Evolutionary conservation across 2,797 vertebrate species (phyloP).

Genomic region (Xenentodon cancila): DNA sequence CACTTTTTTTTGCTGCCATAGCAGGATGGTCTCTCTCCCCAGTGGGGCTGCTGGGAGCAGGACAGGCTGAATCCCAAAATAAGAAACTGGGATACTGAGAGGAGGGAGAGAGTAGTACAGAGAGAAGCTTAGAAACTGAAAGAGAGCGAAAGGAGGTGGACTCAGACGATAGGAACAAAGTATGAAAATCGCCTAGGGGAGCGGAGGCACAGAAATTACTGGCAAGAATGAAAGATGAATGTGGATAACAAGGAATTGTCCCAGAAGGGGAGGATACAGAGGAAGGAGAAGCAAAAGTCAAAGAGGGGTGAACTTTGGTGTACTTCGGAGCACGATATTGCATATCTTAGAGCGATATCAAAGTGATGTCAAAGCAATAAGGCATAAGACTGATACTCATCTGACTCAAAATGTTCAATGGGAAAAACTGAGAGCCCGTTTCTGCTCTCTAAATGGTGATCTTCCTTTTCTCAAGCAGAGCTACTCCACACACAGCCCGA

Average conservation of each 20-base stretch:
- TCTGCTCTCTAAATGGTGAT: not conserved
- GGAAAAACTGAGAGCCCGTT: not conserved
- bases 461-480: not conserved
- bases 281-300: constrained; percentile 54
- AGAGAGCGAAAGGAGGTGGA: constrained; percentile 35
- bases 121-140: not conserved
- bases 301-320: constrained; percentile 48
- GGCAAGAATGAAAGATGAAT: constrained; percentile 70
- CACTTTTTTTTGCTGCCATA: constrained; percentile 47
- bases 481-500: not conserved
- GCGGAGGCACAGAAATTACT: constrained; percentile 65
- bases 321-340: constrained; percentile 34
- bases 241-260: constrained; percentile 48
- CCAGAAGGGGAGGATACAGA: constrained; percentile 50
- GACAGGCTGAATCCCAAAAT: constrained; percentile 66
- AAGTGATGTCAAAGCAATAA: too few species aligned
- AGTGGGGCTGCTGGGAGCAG: constrained; percentile 60
- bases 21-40: constrained; percentile 49
- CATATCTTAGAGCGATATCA: too few species aligned
- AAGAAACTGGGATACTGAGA: constrained; percentile 65
- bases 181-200: constrained; percentile 65
- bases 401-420: not conserved
- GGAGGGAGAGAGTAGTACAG: constrained; percentile 25
- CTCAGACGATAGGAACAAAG: constrained; percentile 56
- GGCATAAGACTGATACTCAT: too few species aligned